These are phyloP conservation scores for Omphaloscelis lunosa DNA, from an alignment of 2,888 invertebrate species.

Conservation along the genomic window DNA sequence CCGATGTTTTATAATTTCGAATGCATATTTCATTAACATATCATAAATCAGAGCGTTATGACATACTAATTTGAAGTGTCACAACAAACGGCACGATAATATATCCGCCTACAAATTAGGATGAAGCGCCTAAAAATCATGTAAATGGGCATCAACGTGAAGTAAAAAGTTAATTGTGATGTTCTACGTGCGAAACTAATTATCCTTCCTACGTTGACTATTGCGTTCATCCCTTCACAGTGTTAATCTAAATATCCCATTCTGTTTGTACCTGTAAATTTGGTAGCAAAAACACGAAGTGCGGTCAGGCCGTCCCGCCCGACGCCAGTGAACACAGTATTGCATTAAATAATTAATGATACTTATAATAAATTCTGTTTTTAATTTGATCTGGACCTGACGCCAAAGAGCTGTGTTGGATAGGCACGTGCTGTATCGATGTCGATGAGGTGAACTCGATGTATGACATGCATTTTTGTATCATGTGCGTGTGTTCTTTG, in stretches of 20 bases:
- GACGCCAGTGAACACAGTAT: constrained; percentile 72
- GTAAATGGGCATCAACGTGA: constrained; percentile 39
- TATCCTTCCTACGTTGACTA: constrained; percentile 74
- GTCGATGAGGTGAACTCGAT: constrained; percentile 38
- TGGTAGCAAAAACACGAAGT: constrained; percentile 82
- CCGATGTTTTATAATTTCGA: neutral
- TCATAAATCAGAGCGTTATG: constrained; percentile 26
- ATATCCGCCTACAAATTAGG: constrained; percentile 30
- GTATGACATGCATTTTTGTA: constrained; percentile 19
- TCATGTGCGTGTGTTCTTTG: constrained; percentile 17
- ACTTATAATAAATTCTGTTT: constrained; percentile 89
- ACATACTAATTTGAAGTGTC: constrained; percentile 18
- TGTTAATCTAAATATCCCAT: constrained; percentile 87
- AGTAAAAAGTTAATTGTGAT: constrained; percentile 63
- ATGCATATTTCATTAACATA: constrained; percentile 16
- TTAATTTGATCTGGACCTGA: constrained; percentile 85
- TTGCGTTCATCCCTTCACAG: constrained; percentile 73
- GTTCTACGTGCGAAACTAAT: constrained; percentile 78
- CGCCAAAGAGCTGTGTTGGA: constrained; percentile 70
- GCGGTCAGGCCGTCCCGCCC: constrained; percentile 79
- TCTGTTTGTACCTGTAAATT: constrained; percentile 84
- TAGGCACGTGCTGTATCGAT: constrained; percentile 41
- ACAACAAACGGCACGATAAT: constrained; percentile 13
- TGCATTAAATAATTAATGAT: constrained; percentile 88
- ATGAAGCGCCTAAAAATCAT: constrained; percentile 39